Base-by-base conservation (phyloP, 2,888 invertebrate species). In the Cacoxenus indagator region DNA sequence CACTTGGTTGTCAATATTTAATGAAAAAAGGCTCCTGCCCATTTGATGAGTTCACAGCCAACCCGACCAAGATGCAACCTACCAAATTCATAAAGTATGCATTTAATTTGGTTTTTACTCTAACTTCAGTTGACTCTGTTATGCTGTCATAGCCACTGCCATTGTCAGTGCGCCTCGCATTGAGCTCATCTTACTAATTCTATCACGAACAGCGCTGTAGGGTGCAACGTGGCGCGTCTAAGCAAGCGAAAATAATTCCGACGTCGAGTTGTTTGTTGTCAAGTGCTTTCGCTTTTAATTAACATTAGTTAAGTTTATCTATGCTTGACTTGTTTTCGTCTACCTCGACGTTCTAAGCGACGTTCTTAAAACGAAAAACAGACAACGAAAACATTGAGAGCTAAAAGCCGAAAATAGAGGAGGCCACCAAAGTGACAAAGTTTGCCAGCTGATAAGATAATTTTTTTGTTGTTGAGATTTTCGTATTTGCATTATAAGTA, bases 231-330 rank as follows among this genome's bases (percentile, higher is more conserved):
- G 37, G 9, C 14, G 6, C 0, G 31, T 8, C 31, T 8, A 31
- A 9, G 5, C 14, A 2, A 37, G 3, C 14, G 37, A 37, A 37
- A 37, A 37, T 48, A 17, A 19, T 54, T 14, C n/a, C 11, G 19
- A n/a, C 22, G 14, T 65, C 22, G 31, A 1, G 14, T 8, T 51
- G 26, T 8, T 37, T 51, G 64, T 64, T 45, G 64, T 59, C 69
- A 64, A 73, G 70, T 69, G 75, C 81, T 81, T 81, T 82, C 62
- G 72, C 73, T 74, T 82, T 81, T 82, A 80, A 78, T 80, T 82
- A 76, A 77, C 75, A 73, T 72, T 72, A 74, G 75, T 66, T 31
- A 68, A 68, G 68, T 17, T 67, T 51, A 17, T 37, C 29, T 67
- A 17, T 69, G 51, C 70, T 74, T 81, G 70, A 74, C 62, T 70